phyloP scores from a whole-genome alignment of 2,888 invertebrate species.

The Trisateles emortualis region DNA sequence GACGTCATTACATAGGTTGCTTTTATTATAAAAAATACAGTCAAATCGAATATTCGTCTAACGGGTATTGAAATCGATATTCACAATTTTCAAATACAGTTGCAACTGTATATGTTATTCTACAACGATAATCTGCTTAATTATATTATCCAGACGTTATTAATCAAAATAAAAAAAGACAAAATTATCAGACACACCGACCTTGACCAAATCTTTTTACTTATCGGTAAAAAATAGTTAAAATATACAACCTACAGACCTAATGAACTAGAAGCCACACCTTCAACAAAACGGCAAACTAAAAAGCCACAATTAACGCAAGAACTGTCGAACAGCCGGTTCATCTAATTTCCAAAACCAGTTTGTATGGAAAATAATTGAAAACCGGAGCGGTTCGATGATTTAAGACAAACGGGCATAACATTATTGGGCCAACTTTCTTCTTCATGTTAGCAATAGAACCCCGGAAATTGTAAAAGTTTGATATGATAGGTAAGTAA shows the following conservation, averaged over 20 bases:
- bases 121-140: background rate
- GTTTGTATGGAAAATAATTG: slow-evolving; percentile 59
- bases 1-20: too few relatives aligned
- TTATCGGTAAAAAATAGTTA: slow-evolving; percentile 18
- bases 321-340: slow-evolving; percentile 39
- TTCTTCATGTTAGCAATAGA: slow-evolving; percentile 55
- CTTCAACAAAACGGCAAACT: slow-evolving; percentile 25
- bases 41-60: background rate
- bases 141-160: background rate
- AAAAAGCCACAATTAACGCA: slow-evolving; percentile 34
- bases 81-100: background rate
- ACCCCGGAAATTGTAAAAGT: slow-evolving; percentile 56
- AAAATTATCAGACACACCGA: background rate
- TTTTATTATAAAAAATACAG: background rate
- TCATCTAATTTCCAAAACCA: slow-evolving; percentile 53
- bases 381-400: slow-evolving; percentile 62
- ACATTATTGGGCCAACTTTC: slow-evolving; percentile 74
- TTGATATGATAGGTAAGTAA: slow-evolving; percentile 18
- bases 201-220: slow-evolving; percentile 1
- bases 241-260: slow-evolving; percentile 49
- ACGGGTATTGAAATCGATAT: background rate
- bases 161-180: background rate
- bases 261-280: slow-evolving; percentile 38
- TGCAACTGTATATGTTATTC: background rate
- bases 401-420: slow-evolving; percentile 66